Conservation (phyloP, 2,797 vertebrate species). For the Gymnoscopelus braueri region DNA sequence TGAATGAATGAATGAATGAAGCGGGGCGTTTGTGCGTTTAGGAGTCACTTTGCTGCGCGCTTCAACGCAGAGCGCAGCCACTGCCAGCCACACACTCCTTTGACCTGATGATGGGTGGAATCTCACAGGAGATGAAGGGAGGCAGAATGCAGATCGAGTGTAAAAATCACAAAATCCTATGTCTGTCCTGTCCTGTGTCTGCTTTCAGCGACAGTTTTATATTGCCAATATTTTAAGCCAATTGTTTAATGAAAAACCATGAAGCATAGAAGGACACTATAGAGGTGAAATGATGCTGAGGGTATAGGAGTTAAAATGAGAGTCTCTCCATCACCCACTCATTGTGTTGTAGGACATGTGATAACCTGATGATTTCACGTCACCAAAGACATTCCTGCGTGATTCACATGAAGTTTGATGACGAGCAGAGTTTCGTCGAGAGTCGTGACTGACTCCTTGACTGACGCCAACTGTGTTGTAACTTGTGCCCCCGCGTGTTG, state of each 20-base stretch:
- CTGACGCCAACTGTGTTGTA: conserved; percentile 36
- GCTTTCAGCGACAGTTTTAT: too few relatives aligned
- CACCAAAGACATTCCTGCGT: conserved; percentile 71
- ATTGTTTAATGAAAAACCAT: too few relatives aligned
- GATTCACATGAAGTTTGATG: conserved; percentile 71
- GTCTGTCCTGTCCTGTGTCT: too few relatives aligned
- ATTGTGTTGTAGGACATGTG: conserved; percentile 38
- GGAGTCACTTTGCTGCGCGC: conserved; percentile 2
- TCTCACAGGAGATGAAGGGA: background rate
- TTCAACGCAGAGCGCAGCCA: conserved; percentile 41
- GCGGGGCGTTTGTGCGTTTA: too few relatives aligned
- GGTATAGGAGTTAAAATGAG: conserved; percentile 11
- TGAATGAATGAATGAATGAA: too few relatives aligned
- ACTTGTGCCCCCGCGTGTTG: conserved; percentile 7
- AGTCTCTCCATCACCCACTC: conserved; percentile 36
- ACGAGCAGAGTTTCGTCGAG: conserved; percentile 70
- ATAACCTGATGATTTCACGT: conserved; percentile 69
- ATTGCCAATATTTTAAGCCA: too few relatives aligned
- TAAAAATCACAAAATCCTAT: too few relatives aligned
- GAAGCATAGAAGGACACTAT: too few relatives aligned
- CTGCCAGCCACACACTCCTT: conserved; percentile 3
- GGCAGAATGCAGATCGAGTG: background rate
- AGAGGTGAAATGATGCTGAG: conserved; percentile 6
- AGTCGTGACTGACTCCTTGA: conserved; percentile 74
- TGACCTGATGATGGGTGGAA: conserved; percentile 29